Conservation (phyloP, 37 sponge, comb jelly and placozoan species). For the Eunapius fragilis region DNA sequence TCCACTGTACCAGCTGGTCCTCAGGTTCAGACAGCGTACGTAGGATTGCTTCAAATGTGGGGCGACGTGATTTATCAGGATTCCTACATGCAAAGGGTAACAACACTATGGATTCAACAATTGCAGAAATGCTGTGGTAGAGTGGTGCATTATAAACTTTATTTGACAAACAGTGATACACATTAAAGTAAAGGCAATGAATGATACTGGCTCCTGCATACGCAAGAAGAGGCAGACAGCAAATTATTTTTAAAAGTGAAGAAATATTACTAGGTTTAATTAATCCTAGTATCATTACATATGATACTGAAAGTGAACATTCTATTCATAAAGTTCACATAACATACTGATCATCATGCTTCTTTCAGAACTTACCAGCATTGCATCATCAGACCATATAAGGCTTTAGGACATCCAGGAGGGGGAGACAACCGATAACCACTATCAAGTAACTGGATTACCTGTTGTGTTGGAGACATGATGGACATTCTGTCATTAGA, state of each 20-base stretch:
- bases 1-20: background rate
- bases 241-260: too few species aligned
- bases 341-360: too few species aligned
- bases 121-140: too few species aligned
- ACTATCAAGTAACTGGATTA: background rate
- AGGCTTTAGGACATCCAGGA: conserved; percentile 39
- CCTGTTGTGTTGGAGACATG: background rate
- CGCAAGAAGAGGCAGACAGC: too few species aligned
- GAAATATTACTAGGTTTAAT: too few species aligned
- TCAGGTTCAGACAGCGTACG: conserved; percentile 5
- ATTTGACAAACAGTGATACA: too few species aligned
- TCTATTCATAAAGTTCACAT: too few species aligned
- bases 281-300: too few species aligned
- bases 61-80: conserved; percentile 8
- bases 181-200: background rate
- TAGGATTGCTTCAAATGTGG: conserved; percentile 15
- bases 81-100: conserved; percentile 1
- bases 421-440: conserved; percentile 44
- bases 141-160: too few species aligned
- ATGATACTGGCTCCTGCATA: too few species aligned
- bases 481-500: too few species aligned
- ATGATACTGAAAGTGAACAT: background rate
- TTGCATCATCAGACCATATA: conserved; percentile 37
- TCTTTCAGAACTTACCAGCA: conserved; percentile 22
- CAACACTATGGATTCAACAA: background rate